Base-by-base conservation (phyloP, 2,797 vertebrate genomes). In the Enteromius trimaculatus region DNA sequence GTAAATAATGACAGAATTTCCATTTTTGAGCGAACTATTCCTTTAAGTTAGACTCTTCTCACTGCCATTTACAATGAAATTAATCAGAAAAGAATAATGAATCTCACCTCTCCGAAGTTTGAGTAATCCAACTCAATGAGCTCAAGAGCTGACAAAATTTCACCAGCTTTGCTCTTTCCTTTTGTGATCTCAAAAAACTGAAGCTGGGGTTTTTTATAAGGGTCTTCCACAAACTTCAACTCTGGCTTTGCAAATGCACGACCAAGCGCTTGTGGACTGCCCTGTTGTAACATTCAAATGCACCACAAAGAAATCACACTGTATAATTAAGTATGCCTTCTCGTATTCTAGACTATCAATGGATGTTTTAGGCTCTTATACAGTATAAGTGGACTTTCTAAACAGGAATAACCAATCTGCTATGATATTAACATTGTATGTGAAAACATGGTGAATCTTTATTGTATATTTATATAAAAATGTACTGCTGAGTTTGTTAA, bases 51-150 rank as follows among this genome's bases (percentile, higher is more conserved):
- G 17, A 55, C 3, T 86, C 31, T 69, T n/a, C 3, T 31, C 14
- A 26, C 21, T 69, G 23, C 69, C 19, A 4, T 60, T 16, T 71
- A 23, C 34, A 42, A 9, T 44, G 4, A 58, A 37, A 79, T 29
- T 26, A 31, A 86, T 53, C 49, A 49, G 69, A 53, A 76, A 44
- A 74, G n/a, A 8, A 9, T 17, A 44, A 44, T 4, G 23, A 69
- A 31, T 9, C 19, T 93, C 90, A 97, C 97, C 96, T 98, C 97
- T 89, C 97, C 93, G 81, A 91, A 95, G 6, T 92, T 91, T 3
- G 95, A 94, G 88, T 97, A 98, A 89, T 98, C 95, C 42, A 99
- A 89, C 87, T 99, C 97, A 0, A 98, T 97, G 84, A 99, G 94
- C 85, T 99, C 97, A 66, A 99, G 97, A 9, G 95, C 90, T 1